Base-by-base conservation (phyloP, 1,140 invertebrate species). In the Drosophila tani region DNA sequence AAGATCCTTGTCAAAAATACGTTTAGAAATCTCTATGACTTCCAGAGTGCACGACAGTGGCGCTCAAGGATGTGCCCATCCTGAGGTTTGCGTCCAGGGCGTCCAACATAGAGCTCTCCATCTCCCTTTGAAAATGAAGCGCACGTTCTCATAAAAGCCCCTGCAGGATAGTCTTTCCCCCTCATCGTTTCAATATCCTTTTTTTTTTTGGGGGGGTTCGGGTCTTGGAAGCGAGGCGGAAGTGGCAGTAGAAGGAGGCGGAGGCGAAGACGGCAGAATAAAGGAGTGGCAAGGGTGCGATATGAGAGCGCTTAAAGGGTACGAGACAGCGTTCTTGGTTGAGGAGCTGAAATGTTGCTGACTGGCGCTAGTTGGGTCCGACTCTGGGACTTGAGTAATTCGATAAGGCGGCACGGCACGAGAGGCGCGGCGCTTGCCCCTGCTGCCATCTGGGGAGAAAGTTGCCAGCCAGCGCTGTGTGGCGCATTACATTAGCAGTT, bases 401-500 rank as follows among this genome's bases (percentile, higher is more conserved):
- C 84, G 82, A 88, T 88, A 88, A 81, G 67, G 50, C 64, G 66
- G 74, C 19, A 29, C 47, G 40, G 75, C n/a, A 38, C 41, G 46
- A 66, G 32, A 47, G 75, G 56, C 53, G 55, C 67, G 60, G 50
- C 68, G 46, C 63, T 64, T 53, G 49, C 56, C 50, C 41, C 49
- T 50, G 59, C 29, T 14, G 14, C 58, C 43, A 17, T 24, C 17
- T n/a, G 60, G 21, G 63, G 55, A 70, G 68, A 87, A 87, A 82
- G 80, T 83, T 88, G 76, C 73, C 71, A 24, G 73, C 68, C 53
- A 73, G 80, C 81, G 84, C 73, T 84, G 74, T 78, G 84, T 87
- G 77, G 85, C 74, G 84, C 77, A 88, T 88, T 88, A 90, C 84
- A 88, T 88, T 88, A 88, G 85, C 84, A 90, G 85, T 73, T 69